These are phyloP conservation scores for Poecilus cupreus DNA, from an alignment of 2,888 invertebrate genomes.

Conservation along the genomic window DNA sequence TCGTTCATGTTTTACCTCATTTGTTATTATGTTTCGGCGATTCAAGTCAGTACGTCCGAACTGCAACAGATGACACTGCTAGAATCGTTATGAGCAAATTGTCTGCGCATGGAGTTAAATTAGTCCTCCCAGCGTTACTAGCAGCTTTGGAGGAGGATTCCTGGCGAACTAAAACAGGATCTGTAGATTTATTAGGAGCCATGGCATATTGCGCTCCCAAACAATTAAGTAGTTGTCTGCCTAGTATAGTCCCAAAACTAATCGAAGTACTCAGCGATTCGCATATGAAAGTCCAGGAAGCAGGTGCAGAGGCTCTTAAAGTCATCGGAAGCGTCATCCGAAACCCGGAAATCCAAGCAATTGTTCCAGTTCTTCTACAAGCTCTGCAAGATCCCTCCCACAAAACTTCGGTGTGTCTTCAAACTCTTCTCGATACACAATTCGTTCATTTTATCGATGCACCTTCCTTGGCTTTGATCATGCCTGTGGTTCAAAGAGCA, in stretches of 20 bases:
- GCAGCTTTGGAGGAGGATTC: constrained; percentile 97
- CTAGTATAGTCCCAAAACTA: constrained; percentile 97
- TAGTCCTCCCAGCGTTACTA: constrained; percentile 94
- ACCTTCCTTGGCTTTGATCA: constrained; percentile 97
- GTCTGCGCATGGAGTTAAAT: constrained; percentile 97
- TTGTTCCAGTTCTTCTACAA: constrained; percentile 89
- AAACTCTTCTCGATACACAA: constrained; percentile 94
- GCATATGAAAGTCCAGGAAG: constrained; percentile 96
- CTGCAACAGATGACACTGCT: constrained; percentile 97
- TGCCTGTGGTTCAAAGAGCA: constrained; percentile 99
- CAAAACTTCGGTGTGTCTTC: constrained; percentile 94
- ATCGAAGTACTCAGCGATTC: constrained; percentile 98
- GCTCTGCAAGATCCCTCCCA: constrained; percentile 97
- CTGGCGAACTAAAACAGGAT: constrained; percentile 98
- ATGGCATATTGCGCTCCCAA: constrained; percentile 99
- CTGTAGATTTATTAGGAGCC: constrained; percentile 95
- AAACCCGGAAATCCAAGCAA: constrained; percentile 98
- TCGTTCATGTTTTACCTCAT: constrained; percentile 97
- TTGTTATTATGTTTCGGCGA: constrained; percentile 97
- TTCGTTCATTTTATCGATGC: constrained; percentile 99
- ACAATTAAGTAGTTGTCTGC: constrained; percentile 97
- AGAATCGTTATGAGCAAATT: constrained; percentile 96
- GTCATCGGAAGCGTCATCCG: constrained; percentile 98
- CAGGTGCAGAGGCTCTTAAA: constrained; percentile 95
- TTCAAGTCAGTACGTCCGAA: constrained; percentile 94